These are phyloP conservation scores for Rambutsinella grinnellia DNA, from an alignment of 2,888 invertebrate genomes.

Conservation along the genomic window DNA sequence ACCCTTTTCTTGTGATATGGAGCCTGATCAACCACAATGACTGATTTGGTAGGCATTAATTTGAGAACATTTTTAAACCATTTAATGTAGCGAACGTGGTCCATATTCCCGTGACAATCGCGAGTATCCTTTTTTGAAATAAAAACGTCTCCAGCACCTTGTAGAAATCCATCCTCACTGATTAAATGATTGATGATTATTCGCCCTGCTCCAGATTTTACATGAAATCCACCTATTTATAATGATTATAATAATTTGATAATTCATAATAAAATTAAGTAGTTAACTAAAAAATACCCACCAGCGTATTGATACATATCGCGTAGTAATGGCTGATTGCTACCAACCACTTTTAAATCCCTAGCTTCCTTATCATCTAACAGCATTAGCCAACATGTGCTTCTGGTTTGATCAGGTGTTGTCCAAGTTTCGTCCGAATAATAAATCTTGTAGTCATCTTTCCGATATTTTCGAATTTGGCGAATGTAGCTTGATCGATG, in stretches of 20 bases:
- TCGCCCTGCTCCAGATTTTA: conserved; percentile 15
- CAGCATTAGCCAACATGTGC: not conserved
- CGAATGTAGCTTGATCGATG: not conserved
- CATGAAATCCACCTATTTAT: conserved; percentile 23
- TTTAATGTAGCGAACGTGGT: not conserved
- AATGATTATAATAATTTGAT: not conserved
- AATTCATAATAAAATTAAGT: too few species aligned
- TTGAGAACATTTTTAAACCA: conserved; percentile 12
- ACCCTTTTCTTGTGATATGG: conserved; percentile 32
- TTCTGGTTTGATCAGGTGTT: not conserved
- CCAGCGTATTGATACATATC: too few species aligned
- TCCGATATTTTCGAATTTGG: not conserved
- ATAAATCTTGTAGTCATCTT: not conserved
- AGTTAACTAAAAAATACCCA: too few species aligned
- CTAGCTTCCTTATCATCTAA: not conserved
- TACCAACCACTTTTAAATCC: too few species aligned
- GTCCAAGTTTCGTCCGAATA: not conserved
- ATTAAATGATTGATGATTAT: conserved; percentile 25
- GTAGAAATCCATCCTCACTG: conserved; percentile 12
- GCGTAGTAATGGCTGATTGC: too few species aligned
- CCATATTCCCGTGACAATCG: conserved; percentile 28
- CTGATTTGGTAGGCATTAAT: conserved; percentile 9
- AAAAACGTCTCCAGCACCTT: conserved; percentile 20
- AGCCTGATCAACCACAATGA: conserved; percentile 27
- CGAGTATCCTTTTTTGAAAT: conserved; percentile 12